Percentiles rank a stretch among this genome's conserved stretches.
These are phyloP conservation scores for Phengaris arion DNA, from an alignment of 2,888 invertebrate species.

Conservation along the genomic window DNA sequence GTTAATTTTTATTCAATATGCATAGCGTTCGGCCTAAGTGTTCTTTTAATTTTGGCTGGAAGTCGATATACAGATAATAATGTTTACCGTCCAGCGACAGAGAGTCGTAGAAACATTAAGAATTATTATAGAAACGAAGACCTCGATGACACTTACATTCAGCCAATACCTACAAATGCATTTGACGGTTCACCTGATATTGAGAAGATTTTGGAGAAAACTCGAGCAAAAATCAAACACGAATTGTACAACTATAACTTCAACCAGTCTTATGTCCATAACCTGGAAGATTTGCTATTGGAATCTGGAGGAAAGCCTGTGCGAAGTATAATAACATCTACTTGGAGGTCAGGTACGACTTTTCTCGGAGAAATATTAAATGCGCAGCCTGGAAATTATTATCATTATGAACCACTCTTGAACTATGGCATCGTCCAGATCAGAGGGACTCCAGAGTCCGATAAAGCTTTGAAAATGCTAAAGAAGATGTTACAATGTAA, in stretches of 20 bases:
- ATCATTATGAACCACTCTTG: constrained; percentile 93
- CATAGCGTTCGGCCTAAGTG: constrained; percentile 75
- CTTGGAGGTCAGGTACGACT: constrained; percentile 94
- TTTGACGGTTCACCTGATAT: constrained; percentile 62
- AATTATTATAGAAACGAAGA: constrained; percentile 82
- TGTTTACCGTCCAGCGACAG: constrained; percentile 69
- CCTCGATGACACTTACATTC: constrained; percentile 55
- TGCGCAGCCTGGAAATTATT: constrained; percentile 91
- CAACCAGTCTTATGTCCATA: constrained; percentile 64
- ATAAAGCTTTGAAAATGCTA: constrained; percentile 82
- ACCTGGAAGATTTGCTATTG: constrained; percentile 83
- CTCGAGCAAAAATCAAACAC: constrained; percentile 57
- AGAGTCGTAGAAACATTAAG: constrained; percentile 65
- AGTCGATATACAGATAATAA: constrained; percentile 78
- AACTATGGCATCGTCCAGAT: constrained; percentile 91
- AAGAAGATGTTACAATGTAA: constrained; percentile 88
- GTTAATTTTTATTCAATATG: constrained; percentile 76
- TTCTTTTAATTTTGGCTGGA: constrained; percentile 75
- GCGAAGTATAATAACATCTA: constrained; percentile 89
- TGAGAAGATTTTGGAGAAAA: constrained; percentile 64
- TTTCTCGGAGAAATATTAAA: constrained; percentile 92
- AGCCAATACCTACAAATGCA: constrained; percentile 60
- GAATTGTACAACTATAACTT: constrained; percentile 67
- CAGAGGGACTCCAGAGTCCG: constrained; percentile 85
- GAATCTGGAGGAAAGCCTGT: constrained; percentile 86